A percentile compares a stretch with the other conserved stretches of the same genome.
These are phyloP conservation scores for Delichon dasypus DNA, from an alignment of 2,797 vertebrate species.

Conservation along the genomic window DNA sequence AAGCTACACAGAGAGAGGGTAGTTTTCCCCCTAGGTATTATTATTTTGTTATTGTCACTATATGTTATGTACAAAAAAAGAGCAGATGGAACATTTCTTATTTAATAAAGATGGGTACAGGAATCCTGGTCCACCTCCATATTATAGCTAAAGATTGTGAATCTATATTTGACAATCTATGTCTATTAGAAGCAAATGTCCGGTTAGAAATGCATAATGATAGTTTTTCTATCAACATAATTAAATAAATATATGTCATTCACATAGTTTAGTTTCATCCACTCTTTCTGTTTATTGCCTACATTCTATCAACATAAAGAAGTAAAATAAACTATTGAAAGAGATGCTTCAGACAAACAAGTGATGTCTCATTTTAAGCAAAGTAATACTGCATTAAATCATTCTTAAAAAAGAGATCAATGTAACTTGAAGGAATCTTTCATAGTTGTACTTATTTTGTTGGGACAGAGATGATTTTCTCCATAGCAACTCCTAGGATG, in stretches of 20 bases:
- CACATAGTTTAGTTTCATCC: not conserved
- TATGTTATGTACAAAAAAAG: not conserved
- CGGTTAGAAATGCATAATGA: not conserved
- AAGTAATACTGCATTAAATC: not conserved
- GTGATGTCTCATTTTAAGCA: fast-evolving
- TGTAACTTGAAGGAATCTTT: not conserved
- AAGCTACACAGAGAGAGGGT: not conserved
- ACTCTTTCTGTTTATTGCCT: not conserved
- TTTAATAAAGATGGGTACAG: not conserved
- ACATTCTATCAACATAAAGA: not conserved
- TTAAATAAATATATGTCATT: not conserved
- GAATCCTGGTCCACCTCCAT: not conserved
- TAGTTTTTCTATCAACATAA: not conserved
- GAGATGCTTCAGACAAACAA: not conserved
- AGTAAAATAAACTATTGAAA: not conserved
- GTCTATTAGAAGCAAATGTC: not conserved
- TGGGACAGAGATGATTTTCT: not conserved
- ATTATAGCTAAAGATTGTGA: not conserved
- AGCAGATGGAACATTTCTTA: not conserved
- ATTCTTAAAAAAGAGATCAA: not conserved
- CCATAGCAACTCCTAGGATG: fast-evolving
- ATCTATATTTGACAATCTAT: not conserved
- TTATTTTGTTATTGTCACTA: not conserved
- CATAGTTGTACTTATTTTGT: not conserved
- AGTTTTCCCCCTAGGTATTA: not conserved